Evolutionary conservation across 2,888 invertebrate species (phyloP).

Genomic region (Netelia virgata): DNA sequence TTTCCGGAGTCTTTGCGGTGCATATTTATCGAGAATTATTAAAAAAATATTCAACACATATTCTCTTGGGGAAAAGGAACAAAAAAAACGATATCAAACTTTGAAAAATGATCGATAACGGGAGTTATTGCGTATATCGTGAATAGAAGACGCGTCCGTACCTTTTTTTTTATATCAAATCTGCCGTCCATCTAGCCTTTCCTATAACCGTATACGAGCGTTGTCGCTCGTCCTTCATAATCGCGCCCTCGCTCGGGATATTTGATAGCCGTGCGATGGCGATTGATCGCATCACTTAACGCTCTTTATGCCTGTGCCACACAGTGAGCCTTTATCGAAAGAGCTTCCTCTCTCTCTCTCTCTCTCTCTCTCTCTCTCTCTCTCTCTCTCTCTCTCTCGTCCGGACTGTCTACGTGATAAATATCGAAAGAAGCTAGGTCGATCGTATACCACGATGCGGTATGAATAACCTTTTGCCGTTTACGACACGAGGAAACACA

Average conservation of each 20-base stretch:
- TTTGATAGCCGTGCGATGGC: constrained; percentile 50
- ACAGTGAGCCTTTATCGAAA: constrained; percentile 49
- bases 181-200: not conserved
- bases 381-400: not conserved
- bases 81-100: not conserved
- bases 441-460: not conserved
- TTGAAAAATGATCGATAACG: not conserved
- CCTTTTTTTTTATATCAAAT: not conserved
- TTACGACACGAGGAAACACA: not conserved
- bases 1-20: too few species aligned
- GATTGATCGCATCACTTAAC: constrained; percentile 56
- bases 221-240: constrained; percentile 43
- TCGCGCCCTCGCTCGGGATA: constrained; percentile 40
- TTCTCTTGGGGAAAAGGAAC: not conserved
- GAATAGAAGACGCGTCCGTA: not conserved
- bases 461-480: constrained; percentile 15
- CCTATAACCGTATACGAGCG: not conserved
- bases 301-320: not conserved
- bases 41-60: not conserved
- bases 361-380: not conserved
- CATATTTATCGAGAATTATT: too few species aligned
- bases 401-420: constrained; percentile 22
- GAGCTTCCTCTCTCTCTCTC: constrained; percentile 8
- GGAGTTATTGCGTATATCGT: not conserved
- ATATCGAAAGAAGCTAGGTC: constrained; percentile 21